A percentile compares a stretch with the other conserved stretches of the same genome.
phyloP scores from a whole-genome alignment of 2,888 invertebrate species.

The Poecilus cupreus region DNA sequence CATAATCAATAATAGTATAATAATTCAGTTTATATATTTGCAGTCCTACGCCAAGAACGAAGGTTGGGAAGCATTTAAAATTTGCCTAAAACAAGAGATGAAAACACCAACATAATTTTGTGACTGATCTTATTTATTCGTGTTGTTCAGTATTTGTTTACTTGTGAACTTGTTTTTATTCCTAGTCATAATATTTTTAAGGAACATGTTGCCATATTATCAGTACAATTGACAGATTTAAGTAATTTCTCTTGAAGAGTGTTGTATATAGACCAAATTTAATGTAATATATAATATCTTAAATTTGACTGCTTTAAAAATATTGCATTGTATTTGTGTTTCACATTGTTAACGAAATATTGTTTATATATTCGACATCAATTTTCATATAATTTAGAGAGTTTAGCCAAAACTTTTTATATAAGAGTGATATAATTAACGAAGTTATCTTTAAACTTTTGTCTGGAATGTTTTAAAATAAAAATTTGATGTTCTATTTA shows the following conservation, averaged over 20 bases:
- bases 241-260: background rate
- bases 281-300: background rate
- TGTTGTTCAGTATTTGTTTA: conserved; percentile 30
- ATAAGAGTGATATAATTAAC: conserved; percentile 3
- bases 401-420: conserved; percentile 2
- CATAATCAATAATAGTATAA: conserved; percentile 43
- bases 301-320: background rate
- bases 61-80: conserved; percentile 95
- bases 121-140: conserved; percentile 7
- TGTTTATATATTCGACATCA: background rate
- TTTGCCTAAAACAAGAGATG: conserved; percentile 94
- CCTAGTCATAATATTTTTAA: conserved; percentile 29
- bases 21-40: conserved; percentile 69
- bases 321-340: conserved; percentile 24
- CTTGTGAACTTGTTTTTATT: conserved; percentile 17
- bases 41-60: conserved; percentile 92
- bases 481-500: conserved; percentile 4
- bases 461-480: conserved; percentile 28
- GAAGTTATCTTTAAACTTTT: background rate
- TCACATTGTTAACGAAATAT: background rate
- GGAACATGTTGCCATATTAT: conserved; percentile 40
- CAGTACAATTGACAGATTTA: conserved; percentile 37
- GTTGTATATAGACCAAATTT: background rate
- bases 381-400: background rate
- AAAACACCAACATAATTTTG: conserved; percentile 77